Percentiles rank a stretch among this genome's conserved stretches.
phyloP scores from a whole-genome alignment of 1,140 invertebrate genomes.

The Elysia chlorotica region DNA sequence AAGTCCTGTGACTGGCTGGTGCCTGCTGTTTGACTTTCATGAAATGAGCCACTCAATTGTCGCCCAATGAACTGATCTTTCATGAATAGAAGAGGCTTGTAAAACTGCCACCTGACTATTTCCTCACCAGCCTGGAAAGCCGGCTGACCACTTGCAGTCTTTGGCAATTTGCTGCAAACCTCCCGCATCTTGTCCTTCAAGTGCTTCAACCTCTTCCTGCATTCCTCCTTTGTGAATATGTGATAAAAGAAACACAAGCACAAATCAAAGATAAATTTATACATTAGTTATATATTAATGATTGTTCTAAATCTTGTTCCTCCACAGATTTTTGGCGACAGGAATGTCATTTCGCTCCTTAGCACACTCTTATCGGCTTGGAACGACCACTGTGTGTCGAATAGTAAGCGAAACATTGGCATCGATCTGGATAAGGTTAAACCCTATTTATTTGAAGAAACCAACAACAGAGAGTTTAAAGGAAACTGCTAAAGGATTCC shows the following conservation, averaged over 20 bases:
- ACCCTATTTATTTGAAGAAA: not conserved
- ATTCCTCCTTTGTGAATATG: not conserved
- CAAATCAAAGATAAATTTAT: not conserved
- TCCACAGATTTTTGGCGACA: slow-evolving; percentile 10
- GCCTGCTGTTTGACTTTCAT: too few species aligned
- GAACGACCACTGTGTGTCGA: not conserved
- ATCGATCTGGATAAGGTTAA: not conserved
- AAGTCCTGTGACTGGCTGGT: too few species aligned
- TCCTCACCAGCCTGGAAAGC: slow-evolving; percentile 4
- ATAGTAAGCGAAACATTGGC: not conserved
- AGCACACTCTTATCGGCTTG: slow-evolving; percentile 3
- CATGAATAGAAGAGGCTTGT: slow-evolving; percentile 9
- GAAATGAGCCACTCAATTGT: too few species aligned
- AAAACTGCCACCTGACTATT: slow-evolving; percentile 8
- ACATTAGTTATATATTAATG: not conserved
- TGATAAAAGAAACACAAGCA: slow-evolving; percentile 12
- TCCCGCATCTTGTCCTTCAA: slow-evolving; percentile 19
- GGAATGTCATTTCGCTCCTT: slow-evolving; percentile 10
- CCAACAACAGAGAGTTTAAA: not conserved
- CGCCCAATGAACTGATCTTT: slow-evolving; percentile 4
- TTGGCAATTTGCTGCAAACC: slow-evolving; percentile 6
- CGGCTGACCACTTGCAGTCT: slow-evolving; percentile 8
- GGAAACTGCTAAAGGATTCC: not conserved
- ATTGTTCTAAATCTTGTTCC: not conserved
- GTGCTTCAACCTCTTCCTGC: slow-evolving; percentile 11